Evolutionary conservation across 2,888 invertebrate species (phyloP).

Genomic region (Sphaerophoria rueppellii): DNA sequence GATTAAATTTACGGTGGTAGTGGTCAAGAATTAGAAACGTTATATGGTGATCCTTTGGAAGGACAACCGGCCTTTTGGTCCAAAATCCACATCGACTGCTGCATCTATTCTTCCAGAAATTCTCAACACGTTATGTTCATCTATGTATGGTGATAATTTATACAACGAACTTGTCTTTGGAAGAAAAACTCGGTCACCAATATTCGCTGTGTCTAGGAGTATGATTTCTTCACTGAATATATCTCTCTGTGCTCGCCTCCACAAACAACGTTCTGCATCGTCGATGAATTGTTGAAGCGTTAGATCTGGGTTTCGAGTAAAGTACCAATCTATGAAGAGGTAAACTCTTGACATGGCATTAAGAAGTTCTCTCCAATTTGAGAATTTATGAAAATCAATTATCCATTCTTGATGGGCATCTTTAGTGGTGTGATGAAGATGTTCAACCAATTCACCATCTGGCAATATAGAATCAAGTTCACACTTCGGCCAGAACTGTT

Average conservation of each 20-base stretch:
- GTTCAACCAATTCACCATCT: neutral
- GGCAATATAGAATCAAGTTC: neutral
- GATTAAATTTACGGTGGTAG: conserved; percentile 16
- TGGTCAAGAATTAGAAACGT: conserved; percentile 2
- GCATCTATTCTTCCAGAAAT: conserved; percentile 35
- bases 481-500: conserved; percentile 6
- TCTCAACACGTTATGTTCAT: conserved; percentile 13
- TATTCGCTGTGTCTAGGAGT: conserved; percentile 2
- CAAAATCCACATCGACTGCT: conserved; percentile 3
- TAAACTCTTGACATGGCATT: conserved; percentile 33
- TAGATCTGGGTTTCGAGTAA: conserved; percentile 33
- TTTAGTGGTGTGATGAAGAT: conserved; percentile 1
- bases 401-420: conserved; percentile 3
- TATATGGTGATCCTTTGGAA: conserved; percentile 22
- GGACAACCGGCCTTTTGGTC: conserved; percentile 27
- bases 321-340: conserved; percentile 35
- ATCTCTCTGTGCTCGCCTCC: conserved; percentile 35
- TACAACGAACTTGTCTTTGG: conserved; percentile 37
- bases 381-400: conserved; percentile 18
- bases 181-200: conserved; percentile 24
- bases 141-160: conserved; percentile 41
- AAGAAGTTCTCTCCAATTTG: conserved; percentile 24
- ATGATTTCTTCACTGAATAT: conserved; percentile 20
- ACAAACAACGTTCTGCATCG: conserved; percentile 23
- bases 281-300: conserved; percentile 25